These are phyloP conservation scores for Enteromius mattozi DNA, from an alignment of 2,797 vertebrate genomes.

Conservation along the genomic window DNA sequence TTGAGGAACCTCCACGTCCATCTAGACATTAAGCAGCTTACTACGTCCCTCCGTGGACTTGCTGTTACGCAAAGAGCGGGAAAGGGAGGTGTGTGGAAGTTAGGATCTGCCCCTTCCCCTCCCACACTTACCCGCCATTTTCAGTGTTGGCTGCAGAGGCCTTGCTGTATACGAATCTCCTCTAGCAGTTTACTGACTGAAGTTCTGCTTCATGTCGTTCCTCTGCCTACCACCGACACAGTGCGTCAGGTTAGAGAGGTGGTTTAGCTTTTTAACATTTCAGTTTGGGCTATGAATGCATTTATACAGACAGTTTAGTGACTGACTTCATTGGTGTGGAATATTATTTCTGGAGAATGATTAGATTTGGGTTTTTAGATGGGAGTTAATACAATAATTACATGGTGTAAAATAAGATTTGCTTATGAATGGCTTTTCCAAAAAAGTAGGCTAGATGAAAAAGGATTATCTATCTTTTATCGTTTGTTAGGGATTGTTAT, in stretches of 20 bases:
- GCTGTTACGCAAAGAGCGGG: constrained; percentile 46
- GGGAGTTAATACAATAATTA: not conserved
- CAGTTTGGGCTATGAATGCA: not conserved
- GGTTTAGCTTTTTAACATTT: not conserved
- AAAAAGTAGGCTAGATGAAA: not conserved
- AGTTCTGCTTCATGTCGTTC: constrained; percentile 1
- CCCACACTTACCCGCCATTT: constrained; percentile 51
- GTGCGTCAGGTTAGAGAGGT: not conserved
- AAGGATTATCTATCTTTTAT: not conserved
- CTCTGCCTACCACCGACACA: not conserved
- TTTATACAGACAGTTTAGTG: not conserved
- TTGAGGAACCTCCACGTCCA: constrained; percentile 43
- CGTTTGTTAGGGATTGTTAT: not conserved
- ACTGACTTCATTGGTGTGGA: not conserved
- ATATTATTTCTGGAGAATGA: not conserved
- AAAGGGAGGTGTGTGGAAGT: constrained; percentile 44
- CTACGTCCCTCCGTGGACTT: constrained; percentile 43
- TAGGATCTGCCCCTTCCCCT: constrained; percentile 44
- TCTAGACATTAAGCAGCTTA: constrained; percentile 54
- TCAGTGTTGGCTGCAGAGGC: constrained; percentile 42
- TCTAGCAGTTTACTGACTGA: constrained; percentile 8
- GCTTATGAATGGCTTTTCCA: not conserved
- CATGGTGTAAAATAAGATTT: not conserved
- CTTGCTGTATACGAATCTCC: constrained; percentile 15
- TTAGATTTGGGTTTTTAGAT: not conserved